A percentile compares a stretch with the other conserved stretches of the same genome.
Evolutionary conservation across 2,888 invertebrate species (phyloP).

Genomic region (Pterobdella sp.): DNA sequence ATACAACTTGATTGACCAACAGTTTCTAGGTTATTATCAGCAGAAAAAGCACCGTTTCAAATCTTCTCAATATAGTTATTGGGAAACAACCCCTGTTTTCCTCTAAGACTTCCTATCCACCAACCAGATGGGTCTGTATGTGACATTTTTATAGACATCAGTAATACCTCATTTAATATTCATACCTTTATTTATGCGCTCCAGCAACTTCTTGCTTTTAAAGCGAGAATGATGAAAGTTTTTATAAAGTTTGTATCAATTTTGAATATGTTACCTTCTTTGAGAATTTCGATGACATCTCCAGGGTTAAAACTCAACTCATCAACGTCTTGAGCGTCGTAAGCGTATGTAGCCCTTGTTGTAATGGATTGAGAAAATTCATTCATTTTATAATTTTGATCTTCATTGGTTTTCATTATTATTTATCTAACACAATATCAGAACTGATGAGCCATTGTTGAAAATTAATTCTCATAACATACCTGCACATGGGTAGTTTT

Average conservation of each 20-base stretch:
- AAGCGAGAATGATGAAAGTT: not conserved
- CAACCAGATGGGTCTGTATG: slow-evolving; percentile 61
- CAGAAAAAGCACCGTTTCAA: too few species aligned
- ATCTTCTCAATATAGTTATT: slow-evolving; percentile 59
- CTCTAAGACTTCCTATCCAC: slow-evolving; percentile 60
- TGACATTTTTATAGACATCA: slow-evolving; percentile 9
- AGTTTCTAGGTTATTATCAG: too few species aligned
- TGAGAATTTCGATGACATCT: slow-evolving; percentile 59
- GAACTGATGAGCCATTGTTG: not conserved
- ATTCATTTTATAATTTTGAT: not conserved
- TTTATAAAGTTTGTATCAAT: not conserved
- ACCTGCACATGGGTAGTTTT: not conserved
- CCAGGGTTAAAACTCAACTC: slow-evolving; percentile 60
- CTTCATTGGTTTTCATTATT: not conserved
- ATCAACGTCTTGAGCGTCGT: slow-evolving; percentile 62
- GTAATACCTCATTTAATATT: not conserved
- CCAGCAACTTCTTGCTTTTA: too few species aligned
- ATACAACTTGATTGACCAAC: too few species aligned
- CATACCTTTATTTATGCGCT: too few species aligned
- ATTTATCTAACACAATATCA: not conserved
- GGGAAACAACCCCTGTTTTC: slow-evolving; percentile 60
- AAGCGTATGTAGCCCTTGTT: slow-evolving; percentile 57
- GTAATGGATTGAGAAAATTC: slow-evolving; percentile 36
- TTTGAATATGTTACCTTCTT: slow-evolving; percentile 35
- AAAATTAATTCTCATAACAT: not conserved